These are phyloP conservation scores for Grallaria varia DNA, from an alignment of 2,113 vertebrate species.

Conservation along the genomic window DNA sequence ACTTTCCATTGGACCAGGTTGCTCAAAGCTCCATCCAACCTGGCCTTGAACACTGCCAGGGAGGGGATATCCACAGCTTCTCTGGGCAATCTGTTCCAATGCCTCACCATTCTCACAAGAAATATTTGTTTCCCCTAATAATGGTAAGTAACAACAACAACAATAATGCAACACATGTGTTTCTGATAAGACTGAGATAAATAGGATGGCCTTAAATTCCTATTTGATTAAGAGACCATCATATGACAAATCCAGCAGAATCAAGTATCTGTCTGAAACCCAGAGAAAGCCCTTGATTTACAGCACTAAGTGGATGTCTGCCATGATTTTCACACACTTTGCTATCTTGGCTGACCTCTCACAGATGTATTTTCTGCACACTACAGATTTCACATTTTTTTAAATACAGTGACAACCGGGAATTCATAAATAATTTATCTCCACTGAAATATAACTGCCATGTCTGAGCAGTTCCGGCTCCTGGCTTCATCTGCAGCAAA, in stretches of 20 bases:
- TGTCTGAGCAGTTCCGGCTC: not conserved
- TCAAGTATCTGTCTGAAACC: conserved; percentile 17
- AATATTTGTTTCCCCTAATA: conserved; percentile 12
- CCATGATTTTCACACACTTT: conserved; percentile 46
- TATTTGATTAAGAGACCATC: conserved; percentile 43
- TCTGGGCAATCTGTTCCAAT: not conserved
- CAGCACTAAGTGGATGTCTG: not conserved
- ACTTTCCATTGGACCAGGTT: not conserved
- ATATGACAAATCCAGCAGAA: conserved; percentile 38
- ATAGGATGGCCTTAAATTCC: conserved; percentile 10
- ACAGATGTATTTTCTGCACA: conserved; percentile 25
- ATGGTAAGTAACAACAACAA: not conserved
- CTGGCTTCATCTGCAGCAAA: not conserved
- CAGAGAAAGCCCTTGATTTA: conserved; percentile 44
- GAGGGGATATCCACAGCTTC: not conserved
- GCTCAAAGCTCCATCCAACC: not conserved
- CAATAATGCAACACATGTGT: conserved; percentile 18
- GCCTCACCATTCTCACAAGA: not conserved
- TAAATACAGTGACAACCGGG: conserved; percentile 30
- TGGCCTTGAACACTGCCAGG: not conserved
- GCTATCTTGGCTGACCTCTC: conserved; percentile 50
- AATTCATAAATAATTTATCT: conserved; percentile 64
- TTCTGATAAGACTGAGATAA: conserved; percentile 42
- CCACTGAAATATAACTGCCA: conserved; percentile 38
- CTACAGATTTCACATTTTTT: conserved; percentile 51